These are phyloP conservation scores for Crocidura indochinensis DNA, from an alignment of 2,797 vertebrate species.

Conservation along the genomic window DNA sequence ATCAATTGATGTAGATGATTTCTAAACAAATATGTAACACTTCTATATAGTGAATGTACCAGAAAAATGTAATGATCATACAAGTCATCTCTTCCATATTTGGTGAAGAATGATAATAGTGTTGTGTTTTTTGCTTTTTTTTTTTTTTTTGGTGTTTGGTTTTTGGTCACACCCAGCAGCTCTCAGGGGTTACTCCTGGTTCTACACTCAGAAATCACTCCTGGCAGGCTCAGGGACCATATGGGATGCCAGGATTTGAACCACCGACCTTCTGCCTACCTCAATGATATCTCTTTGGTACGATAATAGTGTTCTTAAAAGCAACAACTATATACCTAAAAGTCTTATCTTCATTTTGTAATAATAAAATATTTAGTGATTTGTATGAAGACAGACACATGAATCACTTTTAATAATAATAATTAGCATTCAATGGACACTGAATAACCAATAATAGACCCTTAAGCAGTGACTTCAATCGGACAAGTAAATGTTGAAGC, in stretches of 20 bases:
- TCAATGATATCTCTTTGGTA: too few species aligned
- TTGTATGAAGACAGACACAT: neutral
- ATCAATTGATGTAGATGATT: neutral
- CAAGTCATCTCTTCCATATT: neutral
- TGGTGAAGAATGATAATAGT: neutral
- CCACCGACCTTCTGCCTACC: too few species aligned
- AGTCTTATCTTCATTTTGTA: neutral
- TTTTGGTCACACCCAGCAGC: too few species aligned
- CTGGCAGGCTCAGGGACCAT: too few species aligned
- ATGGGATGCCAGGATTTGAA: too few species aligned
- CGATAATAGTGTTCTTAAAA: slow-evolving; percentile 1
- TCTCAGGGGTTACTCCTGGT: too few species aligned
- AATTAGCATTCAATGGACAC: neutral
- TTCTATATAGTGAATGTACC: neutral
- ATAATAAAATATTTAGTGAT: slow-evolving; percentile 29
- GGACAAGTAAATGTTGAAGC: slow-evolving; percentile 25
- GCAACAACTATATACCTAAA: slow-evolving; percentile 9
- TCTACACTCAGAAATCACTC: too few species aligned
- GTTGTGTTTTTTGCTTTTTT: too few species aligned
- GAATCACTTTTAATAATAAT: neutral
- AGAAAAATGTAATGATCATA: neutral
- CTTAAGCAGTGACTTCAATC: neutral
- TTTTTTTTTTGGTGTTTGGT: too few species aligned
- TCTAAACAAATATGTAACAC: neutral
- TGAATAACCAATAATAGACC: neutral